phyloP scores from a whole-genome alignment of 2,797 vertebrate genomes.

The Pangasius larnaudii region DNA sequence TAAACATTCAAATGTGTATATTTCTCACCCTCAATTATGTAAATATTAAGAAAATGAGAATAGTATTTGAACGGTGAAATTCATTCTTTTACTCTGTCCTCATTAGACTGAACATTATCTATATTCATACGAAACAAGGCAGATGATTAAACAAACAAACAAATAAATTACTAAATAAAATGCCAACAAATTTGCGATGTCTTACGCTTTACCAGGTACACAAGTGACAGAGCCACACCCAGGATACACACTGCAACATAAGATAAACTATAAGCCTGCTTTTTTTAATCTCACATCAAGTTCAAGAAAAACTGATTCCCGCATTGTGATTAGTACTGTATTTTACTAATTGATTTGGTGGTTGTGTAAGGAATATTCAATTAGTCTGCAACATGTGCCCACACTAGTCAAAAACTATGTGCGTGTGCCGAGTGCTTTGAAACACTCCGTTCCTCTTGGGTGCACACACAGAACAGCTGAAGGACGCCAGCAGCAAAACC shows the following conservation, averaged over 20 bases:
- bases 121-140: too few species aligned
- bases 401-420: not conserved
- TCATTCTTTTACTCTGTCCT: not conserved
- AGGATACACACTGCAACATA: not conserved
- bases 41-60: not conserved
- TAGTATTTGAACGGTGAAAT: not conserved
- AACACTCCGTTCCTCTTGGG: conserved; percentile 1
- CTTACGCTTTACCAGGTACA: not conserved
- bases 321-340: not conserved
- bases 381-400: not conserved
- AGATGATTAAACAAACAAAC: not conserved
- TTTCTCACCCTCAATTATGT: not conserved
- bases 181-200: not conserved
- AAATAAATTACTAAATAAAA: not conserved
- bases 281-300: not conserved
- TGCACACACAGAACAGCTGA: conserved; percentile 64
- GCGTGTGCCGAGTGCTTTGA: not conserved
- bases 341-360: not conserved
- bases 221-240: not conserved
- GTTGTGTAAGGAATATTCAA: not conserved
- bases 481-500: conserved; percentile 72
- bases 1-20: not conserved
- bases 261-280: not conserved
- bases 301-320: not conserved
- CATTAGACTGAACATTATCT: not conserved